Conservation (phyloP, 2,113 vertebrate genomes). For the Zosterops hypoxanthus region DNA sequence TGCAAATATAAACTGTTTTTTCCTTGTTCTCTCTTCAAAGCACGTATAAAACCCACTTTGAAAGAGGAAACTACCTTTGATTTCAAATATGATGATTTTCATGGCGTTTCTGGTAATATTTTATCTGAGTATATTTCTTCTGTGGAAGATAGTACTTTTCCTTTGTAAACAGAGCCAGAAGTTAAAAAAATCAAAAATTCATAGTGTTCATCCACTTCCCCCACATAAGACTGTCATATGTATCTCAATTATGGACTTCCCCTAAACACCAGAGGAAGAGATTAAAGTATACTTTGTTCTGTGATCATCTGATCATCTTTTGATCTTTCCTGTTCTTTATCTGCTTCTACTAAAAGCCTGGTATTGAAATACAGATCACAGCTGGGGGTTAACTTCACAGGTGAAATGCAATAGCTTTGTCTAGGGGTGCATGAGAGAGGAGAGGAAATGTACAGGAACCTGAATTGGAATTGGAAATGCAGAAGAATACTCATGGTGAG, state of each 20-base stretch:
- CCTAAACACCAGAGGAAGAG: background rate
- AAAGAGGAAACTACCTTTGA: background rate
- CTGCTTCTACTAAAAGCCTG: background rate
- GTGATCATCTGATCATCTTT: background rate
- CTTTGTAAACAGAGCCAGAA: background rate
- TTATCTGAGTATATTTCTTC: background rate
- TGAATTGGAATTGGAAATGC: background rate
- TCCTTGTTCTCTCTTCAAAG: background rate
- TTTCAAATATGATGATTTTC: background rate
- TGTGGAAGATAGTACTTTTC: background rate
- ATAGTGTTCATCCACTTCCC: background rate
- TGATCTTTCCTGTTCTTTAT: background rate
- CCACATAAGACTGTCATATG: background rate
- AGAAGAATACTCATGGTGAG: background rate
- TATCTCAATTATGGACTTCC: background rate
- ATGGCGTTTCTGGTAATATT: background rate
- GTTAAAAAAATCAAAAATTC: background rate
- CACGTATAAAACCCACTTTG: background rate
- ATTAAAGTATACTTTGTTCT: background rate
- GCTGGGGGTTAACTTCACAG: background rate
- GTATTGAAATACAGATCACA: background rate
- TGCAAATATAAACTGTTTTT: background rate
- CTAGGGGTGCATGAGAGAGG: background rate
- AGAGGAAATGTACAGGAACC: background rate
- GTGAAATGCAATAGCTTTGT: background rate